Percentiles rank a stretch among this genome's conserved stretches.
These are phyloP conservation scores for Troides helena DNA, from an alignment of 2,888 invertebrate genomes.

Conservation along the genomic window DNA sequence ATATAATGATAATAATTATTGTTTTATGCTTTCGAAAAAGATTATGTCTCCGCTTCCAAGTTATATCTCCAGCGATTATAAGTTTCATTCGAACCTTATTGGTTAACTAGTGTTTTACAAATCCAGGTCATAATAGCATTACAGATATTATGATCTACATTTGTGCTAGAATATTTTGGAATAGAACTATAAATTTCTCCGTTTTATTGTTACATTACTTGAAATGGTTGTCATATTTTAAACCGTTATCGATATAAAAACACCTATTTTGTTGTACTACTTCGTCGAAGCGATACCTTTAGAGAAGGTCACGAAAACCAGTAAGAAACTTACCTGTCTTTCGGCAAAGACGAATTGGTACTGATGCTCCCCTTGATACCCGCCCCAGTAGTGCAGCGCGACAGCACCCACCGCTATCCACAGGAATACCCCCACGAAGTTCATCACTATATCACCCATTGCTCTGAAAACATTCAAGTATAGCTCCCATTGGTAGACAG, in stretches of 20 bases:
- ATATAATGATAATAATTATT: no score
- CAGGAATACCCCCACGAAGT: conserved; percentile 90
- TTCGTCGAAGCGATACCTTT: no score
- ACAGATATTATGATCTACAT: not conserved
- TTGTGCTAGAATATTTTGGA: not conserved
- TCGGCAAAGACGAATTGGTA: conserved; percentile 86
- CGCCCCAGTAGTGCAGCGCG: conserved; percentile 93
- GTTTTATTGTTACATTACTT: not conserved
- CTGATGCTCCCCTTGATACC: conserved; percentile 90
- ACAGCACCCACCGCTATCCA: conserved; percentile 93
- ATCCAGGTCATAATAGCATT: no score
- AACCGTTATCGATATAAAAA: not conserved
- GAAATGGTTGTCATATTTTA: not conserved
- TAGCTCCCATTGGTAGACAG: not conserved
- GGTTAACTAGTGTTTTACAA: no score
- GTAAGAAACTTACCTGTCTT: conserved; percentile 78
- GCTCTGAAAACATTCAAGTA: conserved; percentile 75
- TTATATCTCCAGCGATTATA: no score
- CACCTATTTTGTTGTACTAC: not conserved
- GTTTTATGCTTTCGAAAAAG: no score
- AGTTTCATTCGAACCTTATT: no score
- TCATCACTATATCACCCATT: conserved; percentile 91
- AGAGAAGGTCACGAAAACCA: not conserved
- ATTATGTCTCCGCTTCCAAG: no score
- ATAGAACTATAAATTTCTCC: not conserved